phyloP scores from a whole-genome alignment of 2,113 vertebrate genomes.

The Diadophis punctatus region DNA sequence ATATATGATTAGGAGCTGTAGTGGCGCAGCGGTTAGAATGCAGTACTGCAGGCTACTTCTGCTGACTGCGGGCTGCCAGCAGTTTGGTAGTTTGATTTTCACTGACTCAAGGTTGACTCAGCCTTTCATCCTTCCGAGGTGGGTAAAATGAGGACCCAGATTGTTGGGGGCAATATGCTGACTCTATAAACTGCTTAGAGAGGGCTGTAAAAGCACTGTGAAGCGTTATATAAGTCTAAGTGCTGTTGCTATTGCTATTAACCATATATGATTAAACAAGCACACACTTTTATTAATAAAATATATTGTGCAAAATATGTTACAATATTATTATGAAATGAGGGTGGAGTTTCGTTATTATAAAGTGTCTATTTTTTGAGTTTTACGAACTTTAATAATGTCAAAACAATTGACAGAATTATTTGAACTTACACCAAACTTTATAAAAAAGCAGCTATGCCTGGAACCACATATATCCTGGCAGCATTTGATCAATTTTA shows the following conservation, averaged over 20 bases:
- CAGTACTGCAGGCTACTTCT: too few relatives aligned
- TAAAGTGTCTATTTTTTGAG: background rate
- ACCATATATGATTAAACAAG: background rate
- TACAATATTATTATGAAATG: background rate
- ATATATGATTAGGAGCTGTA: background rate
- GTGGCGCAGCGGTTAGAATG: too few relatives aligned
- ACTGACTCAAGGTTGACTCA: too few relatives aligned
- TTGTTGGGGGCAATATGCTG: too few relatives aligned
- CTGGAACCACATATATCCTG: background rate
- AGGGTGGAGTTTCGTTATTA: too few relatives aligned
- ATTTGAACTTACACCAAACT: background rate
- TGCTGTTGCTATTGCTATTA: background rate
- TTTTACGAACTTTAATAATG: background rate
- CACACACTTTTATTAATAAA: background rate
- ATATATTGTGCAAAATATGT: background rate
- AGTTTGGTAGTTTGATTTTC: too few relatives aligned
- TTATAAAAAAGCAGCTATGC: background rate
- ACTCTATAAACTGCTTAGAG: too few relatives aligned
- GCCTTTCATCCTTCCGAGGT: too few relatives aligned
- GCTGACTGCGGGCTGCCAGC: too few relatives aligned
- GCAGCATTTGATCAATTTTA: background rate
- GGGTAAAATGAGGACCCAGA: too few relatives aligned
- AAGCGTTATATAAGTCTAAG: too few relatives aligned
- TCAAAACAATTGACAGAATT: background rate
- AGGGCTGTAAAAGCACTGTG: too few relatives aligned